phyloP scores from a whole-genome alignment of 2,113 vertebrate genomes.

The Barbus barbus region DNA sequence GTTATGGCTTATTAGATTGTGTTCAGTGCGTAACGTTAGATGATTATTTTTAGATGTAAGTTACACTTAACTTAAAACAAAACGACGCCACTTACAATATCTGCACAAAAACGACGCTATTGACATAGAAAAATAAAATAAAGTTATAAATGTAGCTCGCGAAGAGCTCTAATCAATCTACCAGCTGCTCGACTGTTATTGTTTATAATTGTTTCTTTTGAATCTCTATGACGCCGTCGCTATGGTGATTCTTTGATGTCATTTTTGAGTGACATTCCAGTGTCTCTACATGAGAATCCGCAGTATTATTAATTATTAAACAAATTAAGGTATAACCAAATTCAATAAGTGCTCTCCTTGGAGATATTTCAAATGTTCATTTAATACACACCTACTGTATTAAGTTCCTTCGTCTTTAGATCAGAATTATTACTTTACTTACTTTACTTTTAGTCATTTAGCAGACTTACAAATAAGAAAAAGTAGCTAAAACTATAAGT shows the following conservation, averaged over 20 bases:
- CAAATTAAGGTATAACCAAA: background rate
- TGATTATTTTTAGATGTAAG: background rate
- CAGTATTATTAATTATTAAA: background rate
- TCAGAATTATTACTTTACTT: no score
- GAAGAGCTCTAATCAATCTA: conserved; percentile 54
- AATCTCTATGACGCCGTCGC: conserved; percentile 67
- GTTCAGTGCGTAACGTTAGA: background rate
- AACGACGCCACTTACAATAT: background rate
- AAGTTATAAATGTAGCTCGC: background rate
- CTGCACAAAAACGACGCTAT: background rate
- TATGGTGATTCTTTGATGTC: conserved; percentile 62
- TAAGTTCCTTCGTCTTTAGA: background rate
- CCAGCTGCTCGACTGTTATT: conserved; percentile 46
- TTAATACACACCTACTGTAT: no score
- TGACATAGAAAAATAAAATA: background rate
- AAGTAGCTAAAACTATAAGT: no score
- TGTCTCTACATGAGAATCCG: background rate
- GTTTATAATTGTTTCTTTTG: conserved; percentile 60
- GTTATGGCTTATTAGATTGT: background rate
- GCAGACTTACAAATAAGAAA: no score
- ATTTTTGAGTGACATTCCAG: conserved; percentile 37
- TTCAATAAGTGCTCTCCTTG: background rate
- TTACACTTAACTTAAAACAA: background rate
- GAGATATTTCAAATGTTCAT: background rate
- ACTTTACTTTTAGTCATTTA: no score